Percentiles rank a stretch among this genome's conserved stretches.
These are phyloP conservation scores for Tachystola acroxantha DNA, from an alignment of 2,888 invertebrate species.

Conservation along the genomic window DNA sequence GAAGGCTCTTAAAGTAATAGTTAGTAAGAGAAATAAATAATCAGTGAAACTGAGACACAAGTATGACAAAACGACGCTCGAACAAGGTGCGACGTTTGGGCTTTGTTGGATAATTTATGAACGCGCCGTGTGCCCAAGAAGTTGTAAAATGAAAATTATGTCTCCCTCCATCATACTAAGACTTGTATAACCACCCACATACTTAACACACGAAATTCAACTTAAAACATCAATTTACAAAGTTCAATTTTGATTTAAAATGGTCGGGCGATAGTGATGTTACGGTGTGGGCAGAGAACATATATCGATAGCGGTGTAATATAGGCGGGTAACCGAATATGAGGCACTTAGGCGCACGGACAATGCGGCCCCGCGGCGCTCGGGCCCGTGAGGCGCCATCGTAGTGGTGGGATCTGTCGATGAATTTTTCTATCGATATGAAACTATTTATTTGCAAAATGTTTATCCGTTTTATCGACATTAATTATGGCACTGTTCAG, in stretches of 20 bases:
- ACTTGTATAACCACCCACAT: slow-evolving; percentile 21
- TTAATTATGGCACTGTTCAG: too few relatives aligned
- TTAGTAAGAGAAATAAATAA: slow-evolving; percentile 20
- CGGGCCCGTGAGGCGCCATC: slow-evolving; percentile 60
- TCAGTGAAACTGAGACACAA: slow-evolving; percentile 35
- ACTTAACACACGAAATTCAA: slow-evolving; percentile 17
- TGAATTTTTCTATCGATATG: slow-evolving; percentile 13
- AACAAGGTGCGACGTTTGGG: slow-evolving; percentile 66
- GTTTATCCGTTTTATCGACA: too few relatives aligned
- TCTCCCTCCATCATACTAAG: slow-evolving; percentile 25
- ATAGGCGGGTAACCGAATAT: slow-evolving; percentile 72
- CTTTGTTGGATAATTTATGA: slow-evolving; percentile 70
- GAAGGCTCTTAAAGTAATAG: too few relatives aligned
- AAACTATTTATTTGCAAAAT: background rate
- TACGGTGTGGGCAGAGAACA: slow-evolving; percentile 17
- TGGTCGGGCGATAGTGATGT: slow-evolving; percentile 32
- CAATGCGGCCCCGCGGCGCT: slow-evolving; percentile 66
- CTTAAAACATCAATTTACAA: slow-evolving; percentile 17
- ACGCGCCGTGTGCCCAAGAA: slow-evolving; percentile 55
- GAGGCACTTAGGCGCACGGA: slow-evolving; percentile 69
- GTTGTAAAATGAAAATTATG: slow-evolving; percentile 72
- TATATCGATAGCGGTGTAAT: slow-evolving; percentile 68
- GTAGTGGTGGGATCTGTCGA: slow-evolving; percentile 33
- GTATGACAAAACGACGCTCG: slow-evolving; percentile 58
- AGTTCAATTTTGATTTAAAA: background rate